A percentile compares a stretch with the other conserved stretches of the same genome.
Evolutionary conservation across 1,140 invertebrate genomes (phyloP).

Genomic region (Stenopsyche tienmushanensis): DNA sequence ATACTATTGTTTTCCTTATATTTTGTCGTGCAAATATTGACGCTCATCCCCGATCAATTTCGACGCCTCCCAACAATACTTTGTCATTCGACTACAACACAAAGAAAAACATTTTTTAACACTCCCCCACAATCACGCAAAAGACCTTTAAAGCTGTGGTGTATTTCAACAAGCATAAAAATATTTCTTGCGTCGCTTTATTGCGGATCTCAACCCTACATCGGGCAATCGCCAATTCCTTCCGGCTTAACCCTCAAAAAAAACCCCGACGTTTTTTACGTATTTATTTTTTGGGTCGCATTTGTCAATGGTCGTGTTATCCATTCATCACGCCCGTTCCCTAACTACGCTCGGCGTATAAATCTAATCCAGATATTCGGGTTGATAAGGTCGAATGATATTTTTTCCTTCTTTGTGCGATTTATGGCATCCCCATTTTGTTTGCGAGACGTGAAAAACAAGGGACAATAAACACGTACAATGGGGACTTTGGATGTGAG

Average conservation of each 20-base stretch:
- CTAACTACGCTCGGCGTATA: neutral
- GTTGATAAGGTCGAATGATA: slow-evolving; percentile 9
- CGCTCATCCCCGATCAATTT: neutral
- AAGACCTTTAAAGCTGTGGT: neutral
- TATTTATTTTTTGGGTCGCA: neutral
- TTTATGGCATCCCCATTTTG: neutral
- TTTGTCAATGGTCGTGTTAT: slow-evolving; percentile 7
- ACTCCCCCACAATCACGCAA: neutral
- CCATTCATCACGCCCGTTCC: slow-evolving; percentile 1
- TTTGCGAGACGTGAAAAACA: neutral
- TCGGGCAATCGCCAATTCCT: no score
- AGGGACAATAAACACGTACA: slow-evolving; percentile 6
- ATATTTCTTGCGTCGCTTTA: no score
- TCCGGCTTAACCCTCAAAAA: no score
- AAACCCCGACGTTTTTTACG: no score
- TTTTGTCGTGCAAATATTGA: neutral
- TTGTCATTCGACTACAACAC: neutral
- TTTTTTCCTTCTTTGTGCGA: slow-evolving; percentile 2
- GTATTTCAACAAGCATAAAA: neutral
- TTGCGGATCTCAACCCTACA: no score
- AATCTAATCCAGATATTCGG: slow-evolving; percentile 14
- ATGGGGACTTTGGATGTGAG: neutral
- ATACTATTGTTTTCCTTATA: neutral
- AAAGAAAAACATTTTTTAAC: neutral
- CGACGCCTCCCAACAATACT: neutral